Base-by-base conservation (phyloP, 2,888 invertebrate species). In the Cetonia aurata region DNA sequence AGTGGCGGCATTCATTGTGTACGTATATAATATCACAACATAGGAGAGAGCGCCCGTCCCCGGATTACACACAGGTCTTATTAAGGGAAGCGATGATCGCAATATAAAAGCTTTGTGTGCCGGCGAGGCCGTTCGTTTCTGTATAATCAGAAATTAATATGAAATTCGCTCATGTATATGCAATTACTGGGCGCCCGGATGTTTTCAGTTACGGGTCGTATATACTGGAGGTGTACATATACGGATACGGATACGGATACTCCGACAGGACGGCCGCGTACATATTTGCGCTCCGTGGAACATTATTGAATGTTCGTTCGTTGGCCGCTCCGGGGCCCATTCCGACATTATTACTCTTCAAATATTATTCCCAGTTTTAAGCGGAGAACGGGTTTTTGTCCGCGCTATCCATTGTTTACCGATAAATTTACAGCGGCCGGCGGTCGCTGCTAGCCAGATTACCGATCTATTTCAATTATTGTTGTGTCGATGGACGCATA, bases 141-240 rank as follows among this genome's bases (percentile, higher is more conserved):
- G 84, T 82, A 84, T 84, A 84, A 85, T 85, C 85, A 85, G 84
- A 84, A 85, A 85, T 85, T 85, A 85, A 85, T 85, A 84, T 85
- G 84, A 85, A 84, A 84, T 83, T 82, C 84, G 83, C 83, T 85
- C 84, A 84, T 85, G 84, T 84, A 84, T 84, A 84, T 83, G 84
- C 84, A 84, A 85, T 85, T 84, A 84, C 80, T 77, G 77, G 65
- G 37, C 37, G 25, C 4, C 71, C 71, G 71, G 68, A 71, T 71
- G 71, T 71, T 71, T 71, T 71, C 71, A 62, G 62, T 53, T 46
- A 53, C 52, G 33, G 50, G 69, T 52, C 52, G 25, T 25, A 25
- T 25, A n/a, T 60, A 33, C 19, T 41, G 46, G 62, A 42, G 59
- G 19, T 52, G 69, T 59, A 46, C 50, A 13, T 59, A 56, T 69